Percentiles rank a stretch among this genome's conserved stretches.
Evolutionary conservation across 2,113 vertebrate species (phyloP).

Genomic region (Litocranius walleri): DNA sequence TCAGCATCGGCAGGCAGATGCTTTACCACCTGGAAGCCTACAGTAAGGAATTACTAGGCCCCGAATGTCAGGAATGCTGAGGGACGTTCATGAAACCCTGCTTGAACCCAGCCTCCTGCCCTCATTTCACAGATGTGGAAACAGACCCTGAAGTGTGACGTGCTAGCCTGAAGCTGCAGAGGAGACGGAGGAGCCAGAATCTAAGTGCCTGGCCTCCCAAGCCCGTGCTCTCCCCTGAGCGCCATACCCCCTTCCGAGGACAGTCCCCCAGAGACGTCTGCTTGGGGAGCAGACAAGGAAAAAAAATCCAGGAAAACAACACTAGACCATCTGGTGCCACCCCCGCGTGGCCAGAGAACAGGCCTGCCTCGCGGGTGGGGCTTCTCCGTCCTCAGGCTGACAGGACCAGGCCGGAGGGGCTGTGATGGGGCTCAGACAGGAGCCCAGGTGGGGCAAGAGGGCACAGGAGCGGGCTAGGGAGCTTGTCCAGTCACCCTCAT

Average conservation of each 20-base stretch:
- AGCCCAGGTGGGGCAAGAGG: neutral
- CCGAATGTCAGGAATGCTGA: neutral
- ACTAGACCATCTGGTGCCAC: neutral
- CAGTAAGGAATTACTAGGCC: too few species aligned
- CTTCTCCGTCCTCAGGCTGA: neutral
- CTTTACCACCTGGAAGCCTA: neutral
- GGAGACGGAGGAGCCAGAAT: neutral
- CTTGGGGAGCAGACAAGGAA: too few species aligned
- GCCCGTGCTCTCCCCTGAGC: rapidly evolving
- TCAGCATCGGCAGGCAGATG: neutral
- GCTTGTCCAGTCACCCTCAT: neutral
- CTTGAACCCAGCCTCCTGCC: neutral
- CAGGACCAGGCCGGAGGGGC: neutral
- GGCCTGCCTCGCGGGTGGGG: neutral
- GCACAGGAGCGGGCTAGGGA: neutral
- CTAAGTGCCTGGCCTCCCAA: neutral
- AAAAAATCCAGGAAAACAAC: neutral
- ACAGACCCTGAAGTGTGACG: too few species aligned
- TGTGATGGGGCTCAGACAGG: rapidly evolving
- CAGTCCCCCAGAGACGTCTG: neutral
- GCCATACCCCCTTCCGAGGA: neutral
- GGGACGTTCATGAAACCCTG: neutral
- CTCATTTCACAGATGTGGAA: neutral
- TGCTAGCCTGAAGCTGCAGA: too few species aligned
- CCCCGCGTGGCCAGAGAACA: neutral